phyloP scores from a whole-genome alignment of 2,888 invertebrate species.

The Ceramica pisi region DNA sequence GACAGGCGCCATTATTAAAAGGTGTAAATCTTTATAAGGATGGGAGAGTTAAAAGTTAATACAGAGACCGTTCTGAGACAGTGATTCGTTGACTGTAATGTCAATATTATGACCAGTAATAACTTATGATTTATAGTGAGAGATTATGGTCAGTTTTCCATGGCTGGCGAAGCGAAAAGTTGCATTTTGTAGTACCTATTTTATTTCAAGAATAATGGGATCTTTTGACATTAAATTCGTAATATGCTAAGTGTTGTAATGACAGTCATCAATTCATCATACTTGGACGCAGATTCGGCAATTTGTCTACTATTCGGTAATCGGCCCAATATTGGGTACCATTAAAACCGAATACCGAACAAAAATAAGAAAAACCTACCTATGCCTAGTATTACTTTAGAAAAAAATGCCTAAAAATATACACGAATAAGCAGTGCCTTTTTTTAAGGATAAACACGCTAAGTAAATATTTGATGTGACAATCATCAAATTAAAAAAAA shows the following conservation, averaged over 20 bases:
- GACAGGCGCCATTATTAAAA: slow-evolving; percentile 53
- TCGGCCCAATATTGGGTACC: no score
- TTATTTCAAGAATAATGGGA: not conserved
- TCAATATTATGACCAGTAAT: slow-evolving; percentile 42
- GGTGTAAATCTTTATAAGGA: slow-evolving; percentile 50
- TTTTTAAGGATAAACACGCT: no score
- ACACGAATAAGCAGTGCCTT: no score
- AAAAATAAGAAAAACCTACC: no score
- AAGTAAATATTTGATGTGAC: no score
- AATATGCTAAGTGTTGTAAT: not conserved
- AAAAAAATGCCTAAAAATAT: no score
- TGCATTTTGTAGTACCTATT: slow-evolving; percentile 5
- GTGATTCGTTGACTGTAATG: slow-evolving; percentile 33
- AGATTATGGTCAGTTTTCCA: slow-evolving; percentile 21
- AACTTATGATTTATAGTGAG: slow-evolving; percentile 48
- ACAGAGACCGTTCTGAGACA: slow-evolving; percentile 22
- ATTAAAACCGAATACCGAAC: no score
- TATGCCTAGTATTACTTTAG: no score
- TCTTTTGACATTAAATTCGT: slow-evolving; percentile 4
- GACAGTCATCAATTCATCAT: not conserved
- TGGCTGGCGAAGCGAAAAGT: not conserved
- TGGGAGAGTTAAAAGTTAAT: slow-evolving; percentile 47
- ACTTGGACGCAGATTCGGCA: no score
- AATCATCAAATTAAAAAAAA: no score
- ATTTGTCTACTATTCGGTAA: no score